phyloP scores from a whole-genome alignment of 2,888 invertebrate genomes.

The Chrysomela aeneicollis region DNA sequence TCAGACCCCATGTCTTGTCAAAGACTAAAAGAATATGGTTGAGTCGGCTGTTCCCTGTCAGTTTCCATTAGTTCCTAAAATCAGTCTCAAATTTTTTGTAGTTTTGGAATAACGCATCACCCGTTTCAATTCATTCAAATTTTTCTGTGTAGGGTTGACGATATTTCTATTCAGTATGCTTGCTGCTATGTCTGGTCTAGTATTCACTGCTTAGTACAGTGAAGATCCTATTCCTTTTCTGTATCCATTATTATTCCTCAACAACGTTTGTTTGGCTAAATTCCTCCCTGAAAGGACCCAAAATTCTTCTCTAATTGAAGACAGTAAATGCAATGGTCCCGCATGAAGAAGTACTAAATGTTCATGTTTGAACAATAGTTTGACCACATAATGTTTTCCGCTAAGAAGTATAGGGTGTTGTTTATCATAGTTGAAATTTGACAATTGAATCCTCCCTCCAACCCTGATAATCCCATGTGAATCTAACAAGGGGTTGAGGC shows the following conservation, averaged over 20 bases:
- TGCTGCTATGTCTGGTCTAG: neutral
- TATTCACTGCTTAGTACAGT: neutral
- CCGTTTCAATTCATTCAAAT: neutral
- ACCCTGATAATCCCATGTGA: too few species aligned
- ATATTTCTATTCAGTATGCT: neutral
- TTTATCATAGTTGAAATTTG: neutral
- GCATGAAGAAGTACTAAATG: conserved; percentile 10
- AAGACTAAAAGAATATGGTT: too few species aligned
- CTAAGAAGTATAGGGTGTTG: neutral
- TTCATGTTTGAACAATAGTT: conserved; percentile 7
- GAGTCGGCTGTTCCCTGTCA: too few species aligned
- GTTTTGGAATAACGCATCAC: neutral
- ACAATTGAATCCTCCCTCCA: conserved; percentile 3
- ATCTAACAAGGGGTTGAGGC: too few species aligned
- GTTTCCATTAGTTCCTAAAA: neutral
- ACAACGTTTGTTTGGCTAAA: neutral
- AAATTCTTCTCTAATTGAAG: neutral
- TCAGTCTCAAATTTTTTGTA: neutral
- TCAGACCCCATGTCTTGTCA: too few species aligned
- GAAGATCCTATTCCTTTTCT: neutral
- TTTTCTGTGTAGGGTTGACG: neutral
- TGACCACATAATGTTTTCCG: neutral
- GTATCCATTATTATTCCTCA: neutral
- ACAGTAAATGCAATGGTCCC: conserved; percentile 6
- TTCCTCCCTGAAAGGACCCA: neutral